A percentile compares a stretch with the other conserved stretches of the same genome.
phyloP scores from a whole-genome alignment of 2,888 invertebrate genomes.

The Dilophus febrilis region DNA sequence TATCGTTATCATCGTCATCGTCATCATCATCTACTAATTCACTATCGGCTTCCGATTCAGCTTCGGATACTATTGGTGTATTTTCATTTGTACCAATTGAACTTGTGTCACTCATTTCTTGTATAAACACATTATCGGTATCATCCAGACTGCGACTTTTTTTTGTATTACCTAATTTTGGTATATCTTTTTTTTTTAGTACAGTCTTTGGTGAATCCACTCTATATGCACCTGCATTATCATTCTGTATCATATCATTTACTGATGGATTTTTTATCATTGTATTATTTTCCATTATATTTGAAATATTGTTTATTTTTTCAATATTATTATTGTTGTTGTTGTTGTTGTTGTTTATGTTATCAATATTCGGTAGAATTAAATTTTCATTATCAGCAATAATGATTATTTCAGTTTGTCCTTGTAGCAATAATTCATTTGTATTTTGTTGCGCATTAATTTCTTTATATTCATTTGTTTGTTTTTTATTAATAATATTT shows the following conservation, averaged over 20 bases:
- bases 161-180: constrained; percentile 4
- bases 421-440: no score
- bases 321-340: neutral
- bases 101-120: constrained; percentile 26
- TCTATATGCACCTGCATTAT: constrained; percentile 5
- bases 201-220: constrained; percentile 12
- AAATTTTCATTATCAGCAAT: no score
- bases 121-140: constrained; percentile 16
- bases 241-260: neutral
- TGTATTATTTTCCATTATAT: neutral
- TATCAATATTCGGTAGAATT: neutral
- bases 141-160: constrained; percentile 11
- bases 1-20: neutral
- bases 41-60: constrained; percentile 40
- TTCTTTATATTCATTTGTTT: no score
- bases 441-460: no score
- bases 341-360: neutral
- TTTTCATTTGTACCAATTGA: constrained; percentile 29
- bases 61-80: constrained; percentile 42
- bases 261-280: neutral
- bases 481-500: no score
- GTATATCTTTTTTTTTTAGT: neutral
- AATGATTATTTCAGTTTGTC: no score
- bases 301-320: neutral
- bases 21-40: neutral